phyloP scores from a whole-genome alignment of 2,888 invertebrate genomes.

The Asteroscopus sphinx region DNA sequence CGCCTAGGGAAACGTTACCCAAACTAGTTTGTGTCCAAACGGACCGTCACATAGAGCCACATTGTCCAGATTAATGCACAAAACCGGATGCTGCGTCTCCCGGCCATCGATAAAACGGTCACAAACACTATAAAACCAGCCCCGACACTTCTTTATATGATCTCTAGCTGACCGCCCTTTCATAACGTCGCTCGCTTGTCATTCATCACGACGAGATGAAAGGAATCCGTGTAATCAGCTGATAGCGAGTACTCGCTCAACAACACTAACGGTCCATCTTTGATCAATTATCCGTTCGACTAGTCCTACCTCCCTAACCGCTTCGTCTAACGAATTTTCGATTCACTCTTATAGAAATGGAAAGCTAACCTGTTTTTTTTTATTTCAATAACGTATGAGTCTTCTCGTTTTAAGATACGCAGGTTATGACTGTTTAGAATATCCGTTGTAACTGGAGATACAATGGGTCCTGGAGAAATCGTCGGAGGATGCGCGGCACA shows the following conservation, averaged over 20 bases:
- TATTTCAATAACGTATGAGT: slow-evolving; percentile 69
- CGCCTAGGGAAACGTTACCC: slow-evolving; percentile 77
- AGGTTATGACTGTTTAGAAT: slow-evolving; percentile 64
- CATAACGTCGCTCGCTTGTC: slow-evolving; percentile 69
- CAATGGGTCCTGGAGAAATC: slow-evolving; percentile 75
- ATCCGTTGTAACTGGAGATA: slow-evolving; percentile 70
- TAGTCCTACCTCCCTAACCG: slow-evolving; percentile 66
- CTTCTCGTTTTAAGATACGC: slow-evolving; percentile 56
- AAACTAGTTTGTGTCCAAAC: slow-evolving; percentile 86
- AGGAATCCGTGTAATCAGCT: slow-evolving; percentile 82
- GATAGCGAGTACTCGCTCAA: slow-evolving; percentile 68
- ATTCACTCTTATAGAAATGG: slow-evolving; percentile 79
- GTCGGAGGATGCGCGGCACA: slow-evolving; percentile 76
- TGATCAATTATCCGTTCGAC: slow-evolving; percentile 82
- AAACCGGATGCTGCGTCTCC: slow-evolving; percentile 88
- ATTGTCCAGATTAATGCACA: slow-evolving; percentile 85
- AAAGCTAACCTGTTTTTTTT: slow-evolving; percentile 84
- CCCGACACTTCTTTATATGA: slow-evolving; percentile 80
- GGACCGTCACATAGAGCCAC: slow-evolving; percentile 78
- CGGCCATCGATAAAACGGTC: slow-evolving; percentile 84
- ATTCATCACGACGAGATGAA: slow-evolving; percentile 84
- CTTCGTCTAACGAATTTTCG: slow-evolving; percentile 73
- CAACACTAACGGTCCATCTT: slow-evolving; percentile 80
- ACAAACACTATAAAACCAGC: slow-evolving; percentile 81
- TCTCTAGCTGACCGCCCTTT: slow-evolving; percentile 80